These are phyloP conservation scores for Caenorhabditis auriculariae DNA, from an alignment of 2,888 invertebrate genomes.

Conservation along the genomic window DNA sequence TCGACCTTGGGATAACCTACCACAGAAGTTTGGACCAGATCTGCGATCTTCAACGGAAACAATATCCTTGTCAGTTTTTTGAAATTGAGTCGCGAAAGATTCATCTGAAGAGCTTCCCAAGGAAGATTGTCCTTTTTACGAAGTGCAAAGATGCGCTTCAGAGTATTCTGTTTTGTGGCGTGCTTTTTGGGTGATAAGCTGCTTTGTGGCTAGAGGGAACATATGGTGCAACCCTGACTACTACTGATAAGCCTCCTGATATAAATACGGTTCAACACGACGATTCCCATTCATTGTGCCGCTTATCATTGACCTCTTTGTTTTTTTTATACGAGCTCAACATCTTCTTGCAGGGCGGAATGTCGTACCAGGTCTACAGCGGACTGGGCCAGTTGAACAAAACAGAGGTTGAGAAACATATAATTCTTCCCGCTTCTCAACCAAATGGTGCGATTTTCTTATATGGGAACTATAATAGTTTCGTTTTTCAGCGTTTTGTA, in stretches of 20 bases:
- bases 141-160: too few relatives aligned
- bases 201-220: constrained; percentile 10
- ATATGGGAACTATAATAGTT: neutral
- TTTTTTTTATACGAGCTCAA: neutral
- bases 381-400: too few relatives aligned
- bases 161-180: too few relatives aligned
- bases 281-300: neutral
- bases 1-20: too few relatives aligned
- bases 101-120: too few relatives aligned
- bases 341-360: too few relatives aligned
- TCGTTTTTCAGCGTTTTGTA: constrained; percentile 19
- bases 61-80: neutral
- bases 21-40: neutral
- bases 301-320: neutral
- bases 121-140: too few relatives aligned
- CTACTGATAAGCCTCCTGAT: constrained; percentile 20
- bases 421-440: neutral
- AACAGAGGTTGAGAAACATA: too few relatives aligned
- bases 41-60: too few relatives aligned
- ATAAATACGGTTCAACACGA: constrained; percentile 9
- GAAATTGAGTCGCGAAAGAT: too few relatives aligned
- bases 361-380: too few relatives aligned
- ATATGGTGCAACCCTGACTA: constrained; percentile 37
- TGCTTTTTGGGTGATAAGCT: too few relatives aligned
- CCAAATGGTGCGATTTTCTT: neutral